These are phyloP conservation scores for Tillus elongatus DNA, from an alignment of 2,888 invertebrate species.

Conservation along the genomic window DNA sequence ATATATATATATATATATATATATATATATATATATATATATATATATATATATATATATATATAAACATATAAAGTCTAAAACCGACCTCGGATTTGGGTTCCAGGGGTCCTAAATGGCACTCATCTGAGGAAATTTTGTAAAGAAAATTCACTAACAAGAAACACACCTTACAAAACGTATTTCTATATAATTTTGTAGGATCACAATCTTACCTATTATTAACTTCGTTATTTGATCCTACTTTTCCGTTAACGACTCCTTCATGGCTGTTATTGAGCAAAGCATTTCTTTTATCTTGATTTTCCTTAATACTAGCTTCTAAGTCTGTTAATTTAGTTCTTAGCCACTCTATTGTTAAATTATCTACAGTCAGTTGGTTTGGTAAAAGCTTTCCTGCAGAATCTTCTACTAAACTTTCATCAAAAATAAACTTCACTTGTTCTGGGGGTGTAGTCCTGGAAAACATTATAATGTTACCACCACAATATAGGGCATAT, in stretches of 20 bases:
- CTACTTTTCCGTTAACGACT: conserved; percentile 35
- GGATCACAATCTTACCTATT: conserved; percentile 36
- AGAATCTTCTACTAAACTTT: conserved; percentile 78
- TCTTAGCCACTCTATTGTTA: conserved; percentile 83
- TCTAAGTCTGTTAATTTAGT: conserved; percentile 72
- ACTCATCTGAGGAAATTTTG: no score
- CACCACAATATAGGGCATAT: no score
- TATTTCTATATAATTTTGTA: not conserved
- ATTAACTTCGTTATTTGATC: conserved; percentile 30
- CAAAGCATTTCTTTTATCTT: conserved; percentile 51
- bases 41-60: no score
- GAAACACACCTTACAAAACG: conserved; percentile 10
- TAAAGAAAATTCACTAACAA: no score
- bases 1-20: no score
- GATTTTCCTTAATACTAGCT: conserved; percentile 65
- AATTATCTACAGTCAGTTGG: conserved; percentile 82
- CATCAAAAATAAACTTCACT: conserved; percentile 76
- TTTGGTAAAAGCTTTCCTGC: conserved; percentile 80
- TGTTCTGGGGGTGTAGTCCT: conserved; percentile 75
- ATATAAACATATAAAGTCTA: no score
- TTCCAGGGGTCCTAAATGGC: no score
- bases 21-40: no score
- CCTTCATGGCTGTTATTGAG: conserved; percentile 26
- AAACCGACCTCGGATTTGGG: no score
- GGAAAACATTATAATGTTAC: conserved; percentile 29